A percentile compares a stretch with the other conserved stretches of the same genome.
Conservation (phyloP, 1,140 invertebrate species). For the Platorchestia sp. region DNA sequence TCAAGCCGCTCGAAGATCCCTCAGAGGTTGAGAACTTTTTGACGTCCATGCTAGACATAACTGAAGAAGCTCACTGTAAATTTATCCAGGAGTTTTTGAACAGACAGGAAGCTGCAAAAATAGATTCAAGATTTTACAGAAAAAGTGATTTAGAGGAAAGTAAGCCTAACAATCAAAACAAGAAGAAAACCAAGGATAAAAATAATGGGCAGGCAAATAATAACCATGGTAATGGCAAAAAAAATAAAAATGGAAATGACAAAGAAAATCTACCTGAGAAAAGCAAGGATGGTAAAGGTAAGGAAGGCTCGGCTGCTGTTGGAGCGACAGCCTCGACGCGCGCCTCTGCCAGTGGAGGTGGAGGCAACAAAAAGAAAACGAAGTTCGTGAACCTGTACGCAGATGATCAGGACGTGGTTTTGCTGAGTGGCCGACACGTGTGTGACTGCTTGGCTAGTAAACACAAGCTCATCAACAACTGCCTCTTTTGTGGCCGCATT, state of each 20-base stretch:
- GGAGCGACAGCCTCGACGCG: background rate
- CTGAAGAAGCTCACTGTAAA: conserved; percentile 68
- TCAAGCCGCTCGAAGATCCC: conserved; percentile 70
- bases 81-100: conserved; percentile 71
- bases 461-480: conserved; percentile 94
- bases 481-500: conserved; percentile 92
- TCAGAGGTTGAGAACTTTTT: conserved; percentile 72
- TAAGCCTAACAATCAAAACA: conserved; percentile 43
- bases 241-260: conserved; percentile 52
- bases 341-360: background rate
- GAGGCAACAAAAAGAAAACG: conserved; percentile 78
- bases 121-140: conserved; percentile 63
- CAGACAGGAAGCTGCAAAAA: conserved; percentile 63
- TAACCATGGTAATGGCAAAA: conserved; percentile 59
- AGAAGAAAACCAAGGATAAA: conserved; percentile 63
- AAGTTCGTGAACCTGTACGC: conserved; percentile 84
- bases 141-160: conserved; percentile 64
- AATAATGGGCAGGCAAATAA: conserved; percentile 34
- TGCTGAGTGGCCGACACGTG: conserved; percentile 79
- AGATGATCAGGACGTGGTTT: conserved; percentile 78
- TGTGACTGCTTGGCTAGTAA: conserved; percentile 95
- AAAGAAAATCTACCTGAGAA: conserved; percentile 61
- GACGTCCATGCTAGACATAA: conserved; percentile 70
- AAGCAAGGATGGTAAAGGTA: conserved; percentile 29
- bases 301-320: background rate